Evolutionary conservation across 1,140 invertebrate genomes (phyloP), one percentile per base, ranked within the genome.

Genomic region (Drosophila sproati): DNA sequence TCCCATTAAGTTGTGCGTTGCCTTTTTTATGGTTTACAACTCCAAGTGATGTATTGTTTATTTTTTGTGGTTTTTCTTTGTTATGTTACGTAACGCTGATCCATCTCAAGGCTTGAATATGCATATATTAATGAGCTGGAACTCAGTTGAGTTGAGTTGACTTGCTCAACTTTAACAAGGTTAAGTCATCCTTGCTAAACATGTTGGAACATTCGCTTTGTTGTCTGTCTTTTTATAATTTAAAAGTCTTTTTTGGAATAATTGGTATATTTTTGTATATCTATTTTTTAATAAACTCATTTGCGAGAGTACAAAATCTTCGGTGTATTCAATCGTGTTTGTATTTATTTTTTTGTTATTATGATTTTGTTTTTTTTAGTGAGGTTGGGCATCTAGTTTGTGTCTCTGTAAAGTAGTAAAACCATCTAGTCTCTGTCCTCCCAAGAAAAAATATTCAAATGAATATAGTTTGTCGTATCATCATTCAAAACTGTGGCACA

Each of bases 1-100:
- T 87, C 67, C 83, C 77, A 87, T 87, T 87, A 88, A 69, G 77
- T 83, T 87, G 83, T 77, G 80, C 83, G 47, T 88, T 77, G 69
- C 69, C 83, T 88, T 88, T 88, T 87, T 82, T 52, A 78, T 74
- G 56, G 41, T 48, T 57, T 52, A 20, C 31, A 47, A 80, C 43
- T 69, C 55, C 66, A 45, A 73, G 63, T 37, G 5, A 29, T 61
- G 41, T 28, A 3, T 2, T 47, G 45, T 47, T 6, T 7, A 20
- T 39, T 52, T 52, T 2, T 0, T 8, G 0, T n/a, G 3, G 8
- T n/a, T 43, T 43, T 43, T 10, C n/a, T 43, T 41, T 4, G 39
- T 41, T 2, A 20, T 20, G 2, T 10, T 41, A 10, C 34, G 34
- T 34, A 34, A 20, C 20, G 20, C 20, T 20, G 20, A 20, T 20